Base-by-base conservation (phyloP, 2,888 invertebrate genomes). In the Spatulosminthurus flaviceps region DNA sequence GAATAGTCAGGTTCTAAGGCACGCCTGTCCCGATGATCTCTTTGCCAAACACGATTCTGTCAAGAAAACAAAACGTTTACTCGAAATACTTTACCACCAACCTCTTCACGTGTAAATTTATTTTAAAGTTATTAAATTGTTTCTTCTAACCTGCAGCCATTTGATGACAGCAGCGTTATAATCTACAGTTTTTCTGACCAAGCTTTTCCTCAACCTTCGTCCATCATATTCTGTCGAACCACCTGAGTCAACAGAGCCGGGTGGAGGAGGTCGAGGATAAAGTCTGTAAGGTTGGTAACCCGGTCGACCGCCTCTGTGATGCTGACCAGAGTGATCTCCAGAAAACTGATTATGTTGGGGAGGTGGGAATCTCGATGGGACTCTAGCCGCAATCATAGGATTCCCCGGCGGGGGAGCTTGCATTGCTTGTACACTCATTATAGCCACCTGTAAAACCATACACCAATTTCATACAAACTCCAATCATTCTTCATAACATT, bases 131-230 rank as follows among this genome's bases (percentile, higher is more conserved):
- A n/a, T n/a, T n/a, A n/a, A n/a, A n/a, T n/a, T n/a, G n/a, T n/a
- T n/a, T n/a, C n/a, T 74, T 79, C 69, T n/a, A n/a, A 94, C 94
- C 91, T 98, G 95, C 86, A 98, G 88, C 86, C 94, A 94, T 88
- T 94, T 94, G 81, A 97, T 94, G 86, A 98, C 94, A 51, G 98
- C 92, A 24, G 97, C 93, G 90, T 98, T 98, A 88, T 98, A 98
- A 89, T 98, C 98, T 77, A 98, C 97, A 42, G 98, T 98, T 90
- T 97, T 97, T 85, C 98, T 91, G 92, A 97, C 96, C 83, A 97
- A 95, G 85, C 97, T 96, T 90, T 98, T 98, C 86, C 98, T 90
- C 86, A 97, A 90, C 83, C 97, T 92, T 89, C 98, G 97, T 80
- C 97, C 98, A 90, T 98, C 97, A 87, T 96, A 97, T 88, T 96